Conservation (phyloP, 2,888 invertebrate genomes). For the Balanococcus diminutus region DNA sequence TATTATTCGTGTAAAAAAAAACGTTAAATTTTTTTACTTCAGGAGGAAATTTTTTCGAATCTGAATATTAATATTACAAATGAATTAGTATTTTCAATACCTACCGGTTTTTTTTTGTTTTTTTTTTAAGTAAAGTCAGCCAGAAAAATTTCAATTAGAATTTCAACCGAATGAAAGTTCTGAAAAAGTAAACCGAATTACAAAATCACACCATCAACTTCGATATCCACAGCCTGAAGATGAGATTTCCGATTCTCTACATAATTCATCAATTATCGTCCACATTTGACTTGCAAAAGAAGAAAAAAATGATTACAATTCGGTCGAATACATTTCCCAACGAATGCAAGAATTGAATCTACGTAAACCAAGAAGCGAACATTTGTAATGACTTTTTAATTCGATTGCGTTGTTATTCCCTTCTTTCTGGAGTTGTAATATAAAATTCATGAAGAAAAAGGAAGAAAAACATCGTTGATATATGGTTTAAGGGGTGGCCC, state of each 20-base stretch:
- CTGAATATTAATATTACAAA: no score
- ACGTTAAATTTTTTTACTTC: no score
- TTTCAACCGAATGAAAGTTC: no score
- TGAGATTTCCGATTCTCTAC: background rate
- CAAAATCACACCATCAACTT: background rate
- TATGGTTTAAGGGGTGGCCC: slow-evolving; percentile 49
- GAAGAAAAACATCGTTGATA: slow-evolving; percentile 48
- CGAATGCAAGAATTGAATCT: slow-evolving; percentile 30
- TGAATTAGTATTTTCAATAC: no score
- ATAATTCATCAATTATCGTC: background rate
- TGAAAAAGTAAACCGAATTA: background rate
- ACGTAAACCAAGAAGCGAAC: slow-evolving; percentile 30
- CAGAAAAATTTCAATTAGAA: no score
- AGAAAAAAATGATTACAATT: slow-evolving; percentile 11
- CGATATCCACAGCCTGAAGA: background rate
- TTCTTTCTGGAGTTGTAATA: slow-evolving; percentile 3
- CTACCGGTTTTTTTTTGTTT: no score
- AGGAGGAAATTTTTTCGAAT: no score
- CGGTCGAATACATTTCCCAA: slow-evolving; percentile 18
- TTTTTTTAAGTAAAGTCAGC: no score
- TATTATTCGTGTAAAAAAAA: no score
- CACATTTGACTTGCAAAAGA: background rate
- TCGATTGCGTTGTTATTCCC: slow-evolving; percentile 44
- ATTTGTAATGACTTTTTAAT: slow-evolving; percentile 51
- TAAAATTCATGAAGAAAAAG: slow-evolving; percentile 50